Evolutionary conservation across 2,888 invertebrate species (phyloP).

Genomic region (Drosophila aldrichi): DNA sequence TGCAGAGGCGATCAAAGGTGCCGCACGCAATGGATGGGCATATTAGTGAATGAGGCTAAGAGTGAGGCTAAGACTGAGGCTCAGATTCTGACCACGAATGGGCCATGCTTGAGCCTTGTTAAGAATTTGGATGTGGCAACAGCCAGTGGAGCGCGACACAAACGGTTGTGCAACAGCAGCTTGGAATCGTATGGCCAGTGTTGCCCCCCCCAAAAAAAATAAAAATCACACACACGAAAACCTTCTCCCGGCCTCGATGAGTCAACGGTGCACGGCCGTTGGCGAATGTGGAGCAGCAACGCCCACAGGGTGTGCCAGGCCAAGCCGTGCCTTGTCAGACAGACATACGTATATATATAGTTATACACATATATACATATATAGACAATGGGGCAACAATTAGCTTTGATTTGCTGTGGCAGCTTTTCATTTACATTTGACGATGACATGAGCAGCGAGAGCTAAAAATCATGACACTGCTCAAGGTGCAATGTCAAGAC

Average conservation of each 20-base stretch:
- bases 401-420: slow-evolving; percentile 65
- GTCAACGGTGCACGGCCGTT: slow-evolving; percentile 41
- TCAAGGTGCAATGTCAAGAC: slow-evolving; percentile 81
- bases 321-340: slow-evolving; percentile 54
- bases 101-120: slow-evolving; percentile 56
- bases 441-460: slow-evolving; percentile 54
- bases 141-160: slow-evolving; percentile 44
- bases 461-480: slow-evolving; percentile 61
- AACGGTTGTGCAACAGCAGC: slow-evolving; percentile 40
- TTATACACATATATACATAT: background rate
- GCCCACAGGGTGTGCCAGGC: slow-evolving; percentile 71
- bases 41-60: background rate
- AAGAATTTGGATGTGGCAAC: slow-evolving; percentile 51
- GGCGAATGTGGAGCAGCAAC: slow-evolving; percentile 60
- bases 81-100: slow-evolving; percentile 6
- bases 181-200: slow-evolving; percentile 1
- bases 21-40: slow-evolving; percentile 27
- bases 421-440: slow-evolving; percentile 60
- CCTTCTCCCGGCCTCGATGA: slow-evolving; percentile 61
- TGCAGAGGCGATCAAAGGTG: slow-evolving; percentile 33
- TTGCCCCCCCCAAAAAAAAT: background rate
- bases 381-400: slow-evolving; percentile 40
- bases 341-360: background rate
- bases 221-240: slow-evolving; percentile 5
- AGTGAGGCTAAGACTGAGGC: background rate